These are phyloP conservation scores for Leptopilina clavipes DNA, from an alignment of 1,140 invertebrate genomes.

Conservation along the genomic window DNA sequence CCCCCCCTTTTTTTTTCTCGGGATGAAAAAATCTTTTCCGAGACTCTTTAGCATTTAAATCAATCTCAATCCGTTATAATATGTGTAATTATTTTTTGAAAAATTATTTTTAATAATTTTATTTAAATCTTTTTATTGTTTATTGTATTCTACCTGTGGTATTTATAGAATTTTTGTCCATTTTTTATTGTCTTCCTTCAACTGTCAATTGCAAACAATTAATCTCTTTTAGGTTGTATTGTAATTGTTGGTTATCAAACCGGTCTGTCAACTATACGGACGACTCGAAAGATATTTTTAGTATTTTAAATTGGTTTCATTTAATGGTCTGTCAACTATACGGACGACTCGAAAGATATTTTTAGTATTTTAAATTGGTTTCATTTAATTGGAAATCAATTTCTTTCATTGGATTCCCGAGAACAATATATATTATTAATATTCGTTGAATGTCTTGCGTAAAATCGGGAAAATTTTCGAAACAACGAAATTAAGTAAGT, in stretches of 20 bases:
- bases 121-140: background rate
- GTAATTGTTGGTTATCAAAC: constrained; percentile 24
- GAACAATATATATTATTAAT: constrained; percentile 1
- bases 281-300: background rate
- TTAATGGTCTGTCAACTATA: constrained; percentile 7
- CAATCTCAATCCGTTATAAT: background rate
- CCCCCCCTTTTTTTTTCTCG: background rate
- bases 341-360: background rate
- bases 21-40: background rate
- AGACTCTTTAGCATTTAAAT: constrained; percentile 8
- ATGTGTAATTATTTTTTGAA: background rate
- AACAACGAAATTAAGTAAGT: background rate
- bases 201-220: constrained; percentile 21
- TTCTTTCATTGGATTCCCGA: background rate
- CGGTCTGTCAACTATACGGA: constrained; percentile 10
- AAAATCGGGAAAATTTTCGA: background rate
- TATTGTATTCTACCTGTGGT: background rate
- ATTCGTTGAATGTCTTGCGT: constrained; percentile 9
- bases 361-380: constrained; percentile 11
- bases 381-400: constrained; percentile 23
- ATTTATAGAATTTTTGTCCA: background rate
- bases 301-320: background rate
- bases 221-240: background rate
- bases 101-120: background rate
- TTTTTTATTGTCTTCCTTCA: background rate